Conservation (phyloP, 1,140 invertebrate species). For the Lanistes nyassanus region DNA sequence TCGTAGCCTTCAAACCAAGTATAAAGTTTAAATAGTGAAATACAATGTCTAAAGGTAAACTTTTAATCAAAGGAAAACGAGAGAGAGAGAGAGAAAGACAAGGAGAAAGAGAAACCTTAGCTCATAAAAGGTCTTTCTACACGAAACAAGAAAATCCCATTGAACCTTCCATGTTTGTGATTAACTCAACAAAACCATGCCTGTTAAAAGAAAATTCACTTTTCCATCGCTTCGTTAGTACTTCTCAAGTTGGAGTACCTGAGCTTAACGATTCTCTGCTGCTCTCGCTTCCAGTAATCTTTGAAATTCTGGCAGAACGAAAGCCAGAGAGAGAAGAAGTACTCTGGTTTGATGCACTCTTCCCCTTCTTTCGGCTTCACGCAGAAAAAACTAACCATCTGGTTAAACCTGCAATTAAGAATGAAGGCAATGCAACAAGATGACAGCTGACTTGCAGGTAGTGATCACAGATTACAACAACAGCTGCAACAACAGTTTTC, state of each 20-base stretch:
- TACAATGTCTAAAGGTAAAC: not conserved
- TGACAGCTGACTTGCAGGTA: no score
- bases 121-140: no score
- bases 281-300: slow-evolving; percentile 94
- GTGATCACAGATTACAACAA: no score
- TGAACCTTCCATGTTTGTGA: no score
- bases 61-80: no score
- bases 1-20: slow-evolving; percentile 46
- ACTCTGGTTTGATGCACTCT: slow-evolving; percentile 80
- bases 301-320: slow-evolving; percentile 94
- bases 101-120: no score
- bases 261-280: slow-evolving; percentile 84
- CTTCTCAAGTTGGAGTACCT: slow-evolving; percentile 70
- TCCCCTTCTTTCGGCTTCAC: slow-evolving; percentile 83
- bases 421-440: not conserved
- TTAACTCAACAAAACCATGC: no score
- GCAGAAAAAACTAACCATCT: slow-evolving; percentile 87
- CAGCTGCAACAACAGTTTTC: no score
- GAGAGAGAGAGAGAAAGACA: no score
- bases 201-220: no score
- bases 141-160: no score
- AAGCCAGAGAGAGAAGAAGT: slow-evolving; percentile 90
- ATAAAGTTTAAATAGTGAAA: not conserved
- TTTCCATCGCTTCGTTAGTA: not conserved
- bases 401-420: slow-evolving; percentile 73